Conservation (phyloP, 2,797 vertebrate genomes). For the Podarcis lilfordi region DNA sequence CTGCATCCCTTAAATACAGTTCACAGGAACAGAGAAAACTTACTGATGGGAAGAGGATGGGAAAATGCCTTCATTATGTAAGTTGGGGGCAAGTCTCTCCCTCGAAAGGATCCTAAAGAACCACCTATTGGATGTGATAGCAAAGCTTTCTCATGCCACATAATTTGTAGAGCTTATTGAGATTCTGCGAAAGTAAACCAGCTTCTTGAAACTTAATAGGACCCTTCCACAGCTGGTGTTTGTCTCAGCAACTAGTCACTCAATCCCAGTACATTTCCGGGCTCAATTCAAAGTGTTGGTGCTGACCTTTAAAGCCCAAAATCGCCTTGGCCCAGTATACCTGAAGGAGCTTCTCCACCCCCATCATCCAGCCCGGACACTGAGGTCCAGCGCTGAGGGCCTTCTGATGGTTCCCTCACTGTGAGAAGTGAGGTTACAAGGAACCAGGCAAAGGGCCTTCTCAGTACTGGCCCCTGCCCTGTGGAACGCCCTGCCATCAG, state of each 20-base stretch:
- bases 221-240: neutral
- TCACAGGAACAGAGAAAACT: neutral
- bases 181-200: neutral
- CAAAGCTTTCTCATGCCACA: neutral
- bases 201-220: neutral
- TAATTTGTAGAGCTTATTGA: neutral
- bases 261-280: too few relatives aligned
- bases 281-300: too few relatives aligned
- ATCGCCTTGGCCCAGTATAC: too few relatives aligned
- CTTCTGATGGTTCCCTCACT: too few relatives aligned
- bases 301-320: too few relatives aligned
- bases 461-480: too few relatives aligned
- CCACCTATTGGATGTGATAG: neutral
- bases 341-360: too few relatives aligned
- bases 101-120: neutral
- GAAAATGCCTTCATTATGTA: neutral
- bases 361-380: too few relatives aligned
- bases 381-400: too few relatives aligned
- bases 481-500: too few relatives aligned
- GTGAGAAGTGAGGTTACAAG: too few relatives aligned
- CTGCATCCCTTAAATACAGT: neutral
- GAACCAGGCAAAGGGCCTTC: too few relatives aligned
- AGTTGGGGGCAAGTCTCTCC: neutral
- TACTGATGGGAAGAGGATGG: neutral
- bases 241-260: neutral